Evolutionary conservation across 2,888 invertebrate genomes (phyloP).

Genomic region (Tachina lurida): DNA sequence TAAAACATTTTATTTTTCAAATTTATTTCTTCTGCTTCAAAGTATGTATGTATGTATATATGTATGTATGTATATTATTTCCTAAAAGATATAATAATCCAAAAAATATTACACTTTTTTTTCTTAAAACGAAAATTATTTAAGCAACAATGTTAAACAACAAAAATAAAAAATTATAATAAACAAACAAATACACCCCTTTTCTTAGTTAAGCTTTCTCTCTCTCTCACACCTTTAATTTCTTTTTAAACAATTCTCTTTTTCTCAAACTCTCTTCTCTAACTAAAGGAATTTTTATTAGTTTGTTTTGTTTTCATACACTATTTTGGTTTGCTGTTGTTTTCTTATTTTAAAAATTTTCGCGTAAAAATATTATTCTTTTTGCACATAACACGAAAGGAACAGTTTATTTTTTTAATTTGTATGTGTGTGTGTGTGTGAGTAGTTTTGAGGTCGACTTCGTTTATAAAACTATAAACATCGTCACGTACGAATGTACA

Average conservation of each 20-base stretch:
- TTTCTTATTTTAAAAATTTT: slow-evolving; percentile 32
- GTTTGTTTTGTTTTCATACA: slow-evolving; percentile 45
- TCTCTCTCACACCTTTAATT: neutral
- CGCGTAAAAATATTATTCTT: slow-evolving; percentile 55
- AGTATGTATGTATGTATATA: too few relatives aligned
- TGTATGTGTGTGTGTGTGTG: neutral
- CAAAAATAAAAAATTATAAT: neutral
- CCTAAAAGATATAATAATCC: too few relatives aligned
- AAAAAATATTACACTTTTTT: too few relatives aligned
- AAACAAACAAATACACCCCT: neutral
- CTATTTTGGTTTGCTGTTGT: slow-evolving; percentile 10
- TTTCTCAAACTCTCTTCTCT: slow-evolving; percentile 10
- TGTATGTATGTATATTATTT: too few relatives aligned
- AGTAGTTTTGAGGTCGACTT: neutral
- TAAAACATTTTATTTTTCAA: too few relatives aligned
- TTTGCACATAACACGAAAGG: slow-evolving; percentile 8
- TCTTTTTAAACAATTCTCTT: neutral
- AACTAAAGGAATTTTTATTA: slow-evolving; percentile 36
- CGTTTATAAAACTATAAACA: slow-evolving; percentile 40
- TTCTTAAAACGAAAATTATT: neutral
- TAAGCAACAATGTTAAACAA: too few relatives aligned
- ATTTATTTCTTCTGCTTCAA: too few relatives aligned
- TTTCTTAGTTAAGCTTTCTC: neutral
- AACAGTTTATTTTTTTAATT: neutral
- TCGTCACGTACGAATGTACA: slow-evolving; percentile 30